Percentiles rank a stretch among this genome's conserved stretches.
These are phyloP conservation scores for Pachycephala philippinensis DNA, from an alignment of 2,113 vertebrate species.

Conservation along the genomic window DNA sequence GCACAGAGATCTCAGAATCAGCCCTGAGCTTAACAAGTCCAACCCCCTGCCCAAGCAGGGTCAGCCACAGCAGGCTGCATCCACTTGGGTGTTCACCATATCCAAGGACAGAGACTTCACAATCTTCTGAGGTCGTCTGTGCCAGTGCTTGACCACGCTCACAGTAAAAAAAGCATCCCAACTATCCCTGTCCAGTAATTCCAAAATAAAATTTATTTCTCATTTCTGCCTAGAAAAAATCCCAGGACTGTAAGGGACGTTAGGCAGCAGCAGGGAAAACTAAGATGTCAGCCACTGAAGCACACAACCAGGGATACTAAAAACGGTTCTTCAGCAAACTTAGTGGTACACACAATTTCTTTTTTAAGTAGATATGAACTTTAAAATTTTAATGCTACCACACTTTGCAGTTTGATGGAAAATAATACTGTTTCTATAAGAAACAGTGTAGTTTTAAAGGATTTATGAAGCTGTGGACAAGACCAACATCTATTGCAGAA, in stretches of 20 bases:
- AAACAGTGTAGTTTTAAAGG: neutral
- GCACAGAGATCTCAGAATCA: neutral
- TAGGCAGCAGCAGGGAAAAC: neutral
- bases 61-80: neutral
- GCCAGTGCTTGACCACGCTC: neutral
- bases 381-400: neutral
- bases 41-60: accelerated
- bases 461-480: neutral
- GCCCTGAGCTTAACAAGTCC: neutral
- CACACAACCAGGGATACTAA: neutral
- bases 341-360: neutral
- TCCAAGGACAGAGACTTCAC: neutral
- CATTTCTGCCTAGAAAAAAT: neutral
- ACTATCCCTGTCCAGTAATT: neutral
- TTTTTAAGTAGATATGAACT: neutral
- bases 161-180: neutral
- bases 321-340: neutral
- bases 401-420: neutral
- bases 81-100: neutral
- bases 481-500: neutral
- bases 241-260: neutral
- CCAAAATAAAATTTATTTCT: neutral
- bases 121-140: neutral
- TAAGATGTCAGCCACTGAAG: neutral
- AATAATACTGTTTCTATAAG: neutral